These are phyloP conservation scores for Ctenicera cuprea DNA, from an alignment of 2,888 invertebrate genomes.

Conservation along the genomic window DNA sequence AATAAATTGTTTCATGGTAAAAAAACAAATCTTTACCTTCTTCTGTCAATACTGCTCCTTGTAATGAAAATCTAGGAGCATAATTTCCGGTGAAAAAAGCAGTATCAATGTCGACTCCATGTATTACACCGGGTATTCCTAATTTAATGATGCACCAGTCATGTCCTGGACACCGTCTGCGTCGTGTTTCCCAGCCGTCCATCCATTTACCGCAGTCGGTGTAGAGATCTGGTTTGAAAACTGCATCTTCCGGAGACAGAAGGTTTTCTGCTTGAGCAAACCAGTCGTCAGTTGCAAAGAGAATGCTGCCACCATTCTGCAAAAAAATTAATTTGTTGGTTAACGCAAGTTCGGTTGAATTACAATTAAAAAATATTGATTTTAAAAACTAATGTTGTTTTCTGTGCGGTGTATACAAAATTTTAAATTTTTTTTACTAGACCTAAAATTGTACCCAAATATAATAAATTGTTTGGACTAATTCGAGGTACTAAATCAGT, in stretches of 20 bases:
- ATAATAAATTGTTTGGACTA: too few relatives aligned
- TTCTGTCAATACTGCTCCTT: slow-evolving; percentile 75
- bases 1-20: not conserved
- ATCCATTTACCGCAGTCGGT: slow-evolving; percentile 81
- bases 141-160: slow-evolving; percentile 79
- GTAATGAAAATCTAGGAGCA: slow-evolving; percentile 78
- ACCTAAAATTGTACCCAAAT: too few relatives aligned
- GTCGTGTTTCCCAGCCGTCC: slow-evolving; percentile 82
- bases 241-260: slow-evolving; percentile 74
- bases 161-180: slow-evolving; percentile 77
- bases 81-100: slow-evolving; percentile 80
- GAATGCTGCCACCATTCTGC: slow-evolving; percentile 76
- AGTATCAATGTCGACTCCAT: slow-evolving; percentile 77
- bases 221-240: slow-evolving; percentile 76
- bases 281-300: slow-evolving; percentile 80
- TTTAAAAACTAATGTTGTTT: too few relatives aligned
- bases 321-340: slow-evolving; percentile 51
- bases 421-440: too few relatives aligned
- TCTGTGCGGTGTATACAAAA: too few relatives aligned
- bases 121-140: slow-evolving; percentile 75
- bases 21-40: slow-evolving; percentile 70
- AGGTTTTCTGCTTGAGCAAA: slow-evolving; percentile 79
- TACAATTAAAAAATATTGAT: too few relatives aligned
- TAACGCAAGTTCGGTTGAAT: not conserved
- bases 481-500: too few relatives aligned